Percentiles rank a stretch among this genome's conserved stretches.
These are phyloP conservation scores for Atopsyche davidsoni DNA, from an alignment of 1,140 invertebrate species.

Conservation along the genomic window DNA sequence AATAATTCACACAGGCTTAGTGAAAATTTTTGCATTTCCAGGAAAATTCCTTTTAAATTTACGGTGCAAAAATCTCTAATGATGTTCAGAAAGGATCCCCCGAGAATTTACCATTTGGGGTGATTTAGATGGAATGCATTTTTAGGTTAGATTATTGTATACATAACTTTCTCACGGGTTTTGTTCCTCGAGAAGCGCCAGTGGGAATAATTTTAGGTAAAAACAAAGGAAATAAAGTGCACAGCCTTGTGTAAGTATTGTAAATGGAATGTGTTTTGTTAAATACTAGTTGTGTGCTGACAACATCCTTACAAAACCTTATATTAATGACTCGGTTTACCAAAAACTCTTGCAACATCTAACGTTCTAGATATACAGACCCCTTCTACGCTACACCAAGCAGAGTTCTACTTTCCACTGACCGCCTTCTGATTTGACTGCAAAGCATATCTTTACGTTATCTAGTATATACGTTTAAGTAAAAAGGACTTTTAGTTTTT, in stretches of 20 bases:
- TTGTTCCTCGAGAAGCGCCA: too few relatives aligned
- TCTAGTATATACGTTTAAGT: too few relatives aligned
- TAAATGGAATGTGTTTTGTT: slow-evolving; percentile 10
- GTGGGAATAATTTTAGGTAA: neutral
- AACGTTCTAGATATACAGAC: slow-evolving; percentile 7
- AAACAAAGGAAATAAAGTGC: slow-evolving; percentile 19
- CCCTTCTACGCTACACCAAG: slow-evolving; percentile 8
- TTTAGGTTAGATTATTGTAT: too few relatives aligned
- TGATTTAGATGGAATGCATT: too few relatives aligned
- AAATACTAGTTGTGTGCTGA: slow-evolving; percentile 1
- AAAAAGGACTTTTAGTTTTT: too few relatives aligned
- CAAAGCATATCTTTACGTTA: neutral
- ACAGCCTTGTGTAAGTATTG: slow-evolving; percentile 21
- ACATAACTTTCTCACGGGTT: too few relatives aligned
- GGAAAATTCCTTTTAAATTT: too few relatives aligned
- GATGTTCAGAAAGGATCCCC: too few relatives aligned
- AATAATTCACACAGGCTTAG: too few relatives aligned
- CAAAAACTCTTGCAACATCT: slow-evolving; percentile 3
- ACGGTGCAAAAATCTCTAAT: too few relatives aligned
- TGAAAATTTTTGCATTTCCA: too few relatives aligned
- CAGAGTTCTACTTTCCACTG: slow-evolving; percentile 6
- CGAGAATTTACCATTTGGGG: too few relatives aligned
- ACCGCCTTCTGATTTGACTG: neutral
- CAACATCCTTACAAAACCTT: slow-evolving; percentile 4
- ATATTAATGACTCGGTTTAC: slow-evolving; percentile 3